These are phyloP conservation scores for Exaiptasia diaphana DNA, from an alignment of 64 coral and sea anemone genomes.

Conservation along the genomic window DNA sequence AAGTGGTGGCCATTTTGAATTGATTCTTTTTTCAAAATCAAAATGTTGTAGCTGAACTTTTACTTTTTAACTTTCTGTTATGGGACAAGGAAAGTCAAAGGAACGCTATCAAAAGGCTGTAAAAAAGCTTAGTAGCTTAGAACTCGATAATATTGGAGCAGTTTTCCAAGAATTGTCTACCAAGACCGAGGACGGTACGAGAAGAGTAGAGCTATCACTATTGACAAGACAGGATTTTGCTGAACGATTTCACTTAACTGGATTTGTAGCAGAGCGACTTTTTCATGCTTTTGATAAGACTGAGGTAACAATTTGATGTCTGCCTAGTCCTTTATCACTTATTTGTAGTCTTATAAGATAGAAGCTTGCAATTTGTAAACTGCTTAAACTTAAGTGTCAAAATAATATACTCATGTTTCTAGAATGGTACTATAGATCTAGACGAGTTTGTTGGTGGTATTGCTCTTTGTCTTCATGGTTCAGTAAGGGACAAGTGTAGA, in stretches of 20 bases:
- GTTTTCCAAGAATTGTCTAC: constrained; percentile 88
- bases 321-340: not conserved
- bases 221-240: constrained; percentile 90
- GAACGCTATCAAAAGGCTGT: constrained; percentile 79
- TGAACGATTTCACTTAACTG: constrained; percentile 79
- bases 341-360: not conserved
- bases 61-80: too few species aligned
- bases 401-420: not conserved
- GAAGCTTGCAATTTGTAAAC: too few species aligned
- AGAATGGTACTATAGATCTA: constrained; percentile 94
- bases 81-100: constrained; percentile 84
- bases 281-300: constrained; percentile 91
- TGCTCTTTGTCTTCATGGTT: constrained; percentile 90
- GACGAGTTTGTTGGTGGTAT: constrained; percentile 98
- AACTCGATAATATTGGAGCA: constrained; percentile 81
- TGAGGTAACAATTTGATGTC: constrained; percentile 44
- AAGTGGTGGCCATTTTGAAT: too few species aligned
- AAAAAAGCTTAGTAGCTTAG: constrained; percentile 79
- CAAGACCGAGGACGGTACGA: constrained; percentile 70
- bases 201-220: constrained; percentile 64
- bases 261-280: constrained; percentile 79
- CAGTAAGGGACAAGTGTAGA: constrained; percentile 92
- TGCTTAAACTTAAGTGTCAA: not conserved
- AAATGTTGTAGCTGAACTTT: too few species aligned
- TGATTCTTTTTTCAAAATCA: too few species aligned